Evolutionary conservation across 2,888 invertebrate genomes (phyloP).

Genomic region (Platycnemis pennipes): DNA sequence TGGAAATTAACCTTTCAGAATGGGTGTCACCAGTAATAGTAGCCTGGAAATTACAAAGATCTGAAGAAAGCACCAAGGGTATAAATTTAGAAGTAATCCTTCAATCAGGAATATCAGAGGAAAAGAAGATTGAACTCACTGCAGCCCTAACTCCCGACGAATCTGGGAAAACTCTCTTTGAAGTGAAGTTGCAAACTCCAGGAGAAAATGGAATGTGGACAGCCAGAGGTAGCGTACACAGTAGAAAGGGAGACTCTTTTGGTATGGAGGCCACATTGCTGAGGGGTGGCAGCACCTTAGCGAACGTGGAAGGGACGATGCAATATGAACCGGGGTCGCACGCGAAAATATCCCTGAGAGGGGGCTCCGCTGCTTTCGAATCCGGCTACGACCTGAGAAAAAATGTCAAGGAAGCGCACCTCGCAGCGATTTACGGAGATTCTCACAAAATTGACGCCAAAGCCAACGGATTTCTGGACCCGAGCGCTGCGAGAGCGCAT

Average conservation of each 20-base stretch:
- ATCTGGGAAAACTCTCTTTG: constrained; percentile 18
- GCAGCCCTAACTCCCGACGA: constrained; percentile 1
- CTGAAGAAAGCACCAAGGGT: neutral
- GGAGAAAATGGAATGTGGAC: neutral
- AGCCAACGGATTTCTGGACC: constrained; percentile 10
- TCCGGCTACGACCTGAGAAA: constrained; percentile 1
- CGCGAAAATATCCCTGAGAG: constrained; percentile 16
- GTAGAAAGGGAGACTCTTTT: neutral
- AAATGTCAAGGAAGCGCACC: neutral
- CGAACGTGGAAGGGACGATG: constrained; percentile 31
- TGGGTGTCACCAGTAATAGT: constrained; percentile 21
- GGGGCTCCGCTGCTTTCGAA: constrained; percentile 9
- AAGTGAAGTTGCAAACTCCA: constrained; percentile 19
- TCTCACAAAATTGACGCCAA: constrained; percentile 37
- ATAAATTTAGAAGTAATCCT: neutral
- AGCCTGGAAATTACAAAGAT: neutral
- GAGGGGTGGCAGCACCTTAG: neutral
- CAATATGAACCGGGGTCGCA: neutral
- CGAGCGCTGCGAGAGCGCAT: constrained; percentile 17
- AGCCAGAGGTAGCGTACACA: neutral
- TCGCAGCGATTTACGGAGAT: constrained; percentile 15
- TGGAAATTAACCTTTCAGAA: constrained; percentile 1
- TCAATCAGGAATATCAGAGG: constrained; percentile 48
- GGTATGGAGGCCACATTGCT: neutral
- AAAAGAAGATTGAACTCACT: neutral